These are phyloP conservation scores for Neolamprologus ventralis DNA, from an alignment of 2,113 vertebrate genomes.

Conservation along the genomic window DNA sequence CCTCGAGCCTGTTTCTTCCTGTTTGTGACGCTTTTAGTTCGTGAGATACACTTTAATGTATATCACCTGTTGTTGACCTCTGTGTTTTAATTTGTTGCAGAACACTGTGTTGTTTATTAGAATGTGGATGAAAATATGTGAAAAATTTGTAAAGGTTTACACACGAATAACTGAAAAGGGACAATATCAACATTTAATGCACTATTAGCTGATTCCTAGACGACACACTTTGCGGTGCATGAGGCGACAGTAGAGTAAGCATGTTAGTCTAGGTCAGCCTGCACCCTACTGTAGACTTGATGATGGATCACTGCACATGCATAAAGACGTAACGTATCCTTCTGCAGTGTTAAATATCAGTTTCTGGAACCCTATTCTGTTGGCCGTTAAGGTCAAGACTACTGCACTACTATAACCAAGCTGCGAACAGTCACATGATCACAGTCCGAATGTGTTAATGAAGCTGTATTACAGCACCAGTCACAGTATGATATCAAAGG, in stretches of 20 bases:
- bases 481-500: constrained; percentile 22
- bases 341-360: constrained; percentile 26
- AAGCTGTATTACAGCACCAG: constrained; percentile 1
- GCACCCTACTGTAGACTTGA: constrained; percentile 41
- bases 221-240: constrained; percentile 56
- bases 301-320: constrained; percentile 32
- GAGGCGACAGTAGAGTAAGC: constrained; percentile 55
- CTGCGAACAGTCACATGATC: constrained; percentile 51
- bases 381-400: constrained; percentile 1
- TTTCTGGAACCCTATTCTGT: constrained; percentile 13
- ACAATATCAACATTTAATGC: constrained; percentile 51
- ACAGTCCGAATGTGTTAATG: constrained; percentile 22
- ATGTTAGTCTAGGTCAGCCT: constrained; percentile 62
- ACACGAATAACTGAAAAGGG: constrained; percentile 39
- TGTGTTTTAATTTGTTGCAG: constrained; percentile 57
- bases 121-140: constrained; percentile 57
- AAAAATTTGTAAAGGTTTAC: constrained; percentile 53
- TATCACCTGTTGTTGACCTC: constrained; percentile 43
- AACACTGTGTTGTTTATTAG: constrained; percentile 55
- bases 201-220: constrained; percentile 61
- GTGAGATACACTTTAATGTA: constrained; percentile 15
- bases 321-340: background rate
- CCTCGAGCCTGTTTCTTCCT: background rate
- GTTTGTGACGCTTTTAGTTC: constrained; percentile 32
- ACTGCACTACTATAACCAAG: constrained; percentile 43